Base-by-base conservation (phyloP, 2,888 invertebrate genomes). In the Agrilus cyanescens region DNA sequence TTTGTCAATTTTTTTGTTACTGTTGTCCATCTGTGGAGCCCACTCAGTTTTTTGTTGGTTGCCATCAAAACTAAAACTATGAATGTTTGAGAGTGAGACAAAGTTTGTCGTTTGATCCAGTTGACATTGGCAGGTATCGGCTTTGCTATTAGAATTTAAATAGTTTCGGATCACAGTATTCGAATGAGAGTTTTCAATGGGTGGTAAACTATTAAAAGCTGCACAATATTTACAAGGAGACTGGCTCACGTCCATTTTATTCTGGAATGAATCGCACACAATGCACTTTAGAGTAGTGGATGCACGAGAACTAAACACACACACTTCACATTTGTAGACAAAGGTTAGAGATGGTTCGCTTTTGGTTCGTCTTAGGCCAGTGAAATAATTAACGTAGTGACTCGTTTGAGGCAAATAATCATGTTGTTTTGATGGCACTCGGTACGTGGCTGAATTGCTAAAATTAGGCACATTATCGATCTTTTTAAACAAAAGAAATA, bases 141-240 rank as follows among this genome's bases (percentile, higher is more conserved):
- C 48, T 43, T 55, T 56, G 48, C n/a, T n/a, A n/a, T 60, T 61
- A 50, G 57, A 60, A 51, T 56, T 59, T 38, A 61, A 49, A 43
- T 60, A 62, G 44, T 58, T 62, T 37, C 58, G 49, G 44, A 44
- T 52, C 40, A 51, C 37, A 37, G 44, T 43, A 41, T 50, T 53
- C 32, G 43, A 54, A 18, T 51, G 53, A 18, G 61, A 59, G 43
- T 61, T 57, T 54, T 65, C 64, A 39, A 65, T 57, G 4, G 65
- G 63, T 16, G 63, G 61, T 45, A 65, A 49, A 42, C 50, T 49
- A 10, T 41, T 40, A 13, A 36, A 20, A 43, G 57, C 56, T 43
- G 58, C 55, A 56, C 63, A 67, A 50, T 60, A 60, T 55, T 63
- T 67, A 53, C 63, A 67, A 39, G 61, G 59, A 44, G 62, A 60